Conservation (phyloP, 2,113 vertebrate genomes). For the Morphnarchus princeps region DNA sequence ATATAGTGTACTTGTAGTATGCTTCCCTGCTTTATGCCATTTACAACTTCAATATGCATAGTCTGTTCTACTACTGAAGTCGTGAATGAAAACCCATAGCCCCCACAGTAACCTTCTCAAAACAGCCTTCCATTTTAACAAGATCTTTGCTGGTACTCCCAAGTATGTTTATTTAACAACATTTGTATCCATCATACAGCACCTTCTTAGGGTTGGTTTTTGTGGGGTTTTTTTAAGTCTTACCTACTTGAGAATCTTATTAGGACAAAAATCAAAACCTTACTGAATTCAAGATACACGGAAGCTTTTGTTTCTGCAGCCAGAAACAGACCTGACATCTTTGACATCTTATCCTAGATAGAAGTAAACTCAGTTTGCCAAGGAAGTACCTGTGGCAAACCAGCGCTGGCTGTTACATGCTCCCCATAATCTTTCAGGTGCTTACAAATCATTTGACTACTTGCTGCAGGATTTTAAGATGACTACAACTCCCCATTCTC, state of each 20-base stretch:
- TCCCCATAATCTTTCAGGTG: neutral
- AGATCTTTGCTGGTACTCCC: neutral
- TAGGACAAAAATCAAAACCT: neutral
- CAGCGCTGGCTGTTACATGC: rapidly evolving
- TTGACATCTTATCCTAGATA: neutral
- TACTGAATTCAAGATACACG: rapidly evolving
- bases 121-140: neutral
- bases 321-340: neutral
- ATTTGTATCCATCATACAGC: rapidly evolving
- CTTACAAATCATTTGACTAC: neutral
- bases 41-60: rapidly evolving
- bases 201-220: neutral
- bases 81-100: neutral
- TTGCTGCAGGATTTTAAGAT: neutral
- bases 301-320: neutral
- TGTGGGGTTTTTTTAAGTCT: neutral
- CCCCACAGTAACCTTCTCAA: neutral
- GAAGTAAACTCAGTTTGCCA: neutral
- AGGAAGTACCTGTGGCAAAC: neutral
- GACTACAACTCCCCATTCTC: neutral
- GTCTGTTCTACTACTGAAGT: neutral
- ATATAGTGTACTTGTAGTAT: neutral
- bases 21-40: neutral
- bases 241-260: neutral
- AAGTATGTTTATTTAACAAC: neutral